Percentiles rank a stretch among this genome's conserved stretches.
phyloP scores from a whole-genome alignment of 2,113 vertebrate species.

The Bubo bubo region DNA sequence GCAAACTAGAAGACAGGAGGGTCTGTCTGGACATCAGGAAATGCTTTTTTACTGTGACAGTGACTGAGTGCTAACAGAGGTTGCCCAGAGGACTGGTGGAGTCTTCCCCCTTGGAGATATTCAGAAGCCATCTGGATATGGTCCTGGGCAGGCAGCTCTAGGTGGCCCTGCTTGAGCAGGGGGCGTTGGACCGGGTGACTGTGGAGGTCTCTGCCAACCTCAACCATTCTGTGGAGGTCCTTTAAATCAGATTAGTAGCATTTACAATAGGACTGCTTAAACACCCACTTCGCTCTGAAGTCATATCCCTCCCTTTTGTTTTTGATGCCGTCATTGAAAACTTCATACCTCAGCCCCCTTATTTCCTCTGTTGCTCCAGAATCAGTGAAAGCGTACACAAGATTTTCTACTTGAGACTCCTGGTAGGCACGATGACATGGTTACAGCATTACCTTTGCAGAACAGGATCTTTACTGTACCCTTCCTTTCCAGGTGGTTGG shows the following conservation, averaged over 20 bases:
- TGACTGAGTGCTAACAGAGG: background rate
- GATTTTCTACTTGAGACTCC: background rate
- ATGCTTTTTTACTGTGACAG: background rate
- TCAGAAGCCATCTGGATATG: background rate
- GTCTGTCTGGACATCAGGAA: background rate
- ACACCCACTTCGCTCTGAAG: background rate
- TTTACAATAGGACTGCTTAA: background rate
- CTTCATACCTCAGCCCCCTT: background rate
- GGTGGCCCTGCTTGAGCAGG: background rate
- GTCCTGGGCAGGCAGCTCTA: background rate
- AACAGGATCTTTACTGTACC: background rate
- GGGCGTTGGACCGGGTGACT: background rate
- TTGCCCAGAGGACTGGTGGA: background rate
- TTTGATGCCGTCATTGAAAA: background rate
- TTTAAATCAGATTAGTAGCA: background rate
- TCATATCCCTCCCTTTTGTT: background rate
- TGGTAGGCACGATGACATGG: background rate
- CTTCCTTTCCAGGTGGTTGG: constrained; percentile 80
- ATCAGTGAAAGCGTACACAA: background rate
- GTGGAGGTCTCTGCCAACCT: background rate
- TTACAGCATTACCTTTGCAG: background rate
- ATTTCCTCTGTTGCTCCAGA: background rate
- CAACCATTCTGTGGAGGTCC: background rate
- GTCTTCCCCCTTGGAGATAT: background rate
- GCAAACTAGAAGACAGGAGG: background rate